These are phyloP conservation scores for Andrena praecox DNA, from an alignment of 2,888 invertebrate species.

Conservation along the genomic window DNA sequence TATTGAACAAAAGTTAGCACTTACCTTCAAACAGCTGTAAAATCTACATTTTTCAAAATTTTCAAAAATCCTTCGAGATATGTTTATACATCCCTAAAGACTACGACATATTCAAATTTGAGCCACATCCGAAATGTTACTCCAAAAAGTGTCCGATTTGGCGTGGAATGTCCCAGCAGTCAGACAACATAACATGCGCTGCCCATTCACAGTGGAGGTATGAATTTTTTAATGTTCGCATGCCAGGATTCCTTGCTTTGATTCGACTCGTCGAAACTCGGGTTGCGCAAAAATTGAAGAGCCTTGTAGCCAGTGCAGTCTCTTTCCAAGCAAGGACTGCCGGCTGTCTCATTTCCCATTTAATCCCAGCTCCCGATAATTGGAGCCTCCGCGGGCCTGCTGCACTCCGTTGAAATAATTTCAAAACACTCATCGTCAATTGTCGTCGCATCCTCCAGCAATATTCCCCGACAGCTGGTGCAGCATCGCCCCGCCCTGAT, in stretches of 20 bases:
- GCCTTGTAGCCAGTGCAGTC: not conserved
- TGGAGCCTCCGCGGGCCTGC: not conserved
- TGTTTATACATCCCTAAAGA: too few species aligned
- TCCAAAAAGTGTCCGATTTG: too few species aligned
- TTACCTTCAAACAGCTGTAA: too few species aligned
- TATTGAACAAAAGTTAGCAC: too few species aligned
- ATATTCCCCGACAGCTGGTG: slow-evolving; percentile 17
- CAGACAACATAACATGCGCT: too few species aligned
- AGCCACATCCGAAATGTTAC: too few species aligned
- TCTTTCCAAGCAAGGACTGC: not conserved
- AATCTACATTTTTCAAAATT: too few species aligned
- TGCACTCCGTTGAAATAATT: slow-evolving; percentile 7
- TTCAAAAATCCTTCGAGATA: too few species aligned
- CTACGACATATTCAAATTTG: too few species aligned
- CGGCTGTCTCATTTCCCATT: not conserved
- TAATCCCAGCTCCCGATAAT: slow-evolving; percentile 3
- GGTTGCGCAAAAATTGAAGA: not conserved
- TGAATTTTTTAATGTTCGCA: not conserved
- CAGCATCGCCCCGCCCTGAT: not conserved
- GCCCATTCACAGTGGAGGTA: too few species aligned
- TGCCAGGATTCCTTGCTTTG: not conserved
- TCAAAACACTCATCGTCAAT: slow-evolving; percentile 25
- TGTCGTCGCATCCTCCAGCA: not conserved
- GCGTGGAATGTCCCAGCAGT: too few species aligned
- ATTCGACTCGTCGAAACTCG: not conserved